Evolutionary conservation across 2,888 invertebrate genomes (phyloP), one percentile per base, ranked within the genome.

Genomic region (Cybosia mesomella): DNA sequence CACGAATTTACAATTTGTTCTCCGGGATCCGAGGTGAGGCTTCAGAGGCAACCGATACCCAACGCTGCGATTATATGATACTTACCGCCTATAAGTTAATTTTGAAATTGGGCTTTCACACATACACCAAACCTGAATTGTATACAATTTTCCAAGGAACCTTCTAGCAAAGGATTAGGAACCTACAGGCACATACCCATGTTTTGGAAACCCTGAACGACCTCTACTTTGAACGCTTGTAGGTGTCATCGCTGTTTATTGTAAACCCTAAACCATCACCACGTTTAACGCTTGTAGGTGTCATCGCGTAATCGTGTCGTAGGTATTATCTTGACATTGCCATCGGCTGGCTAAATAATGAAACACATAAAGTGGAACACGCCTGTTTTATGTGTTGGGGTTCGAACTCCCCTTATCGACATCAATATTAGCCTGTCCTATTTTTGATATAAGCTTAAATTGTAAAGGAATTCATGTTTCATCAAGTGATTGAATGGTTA

Each of bases 391-490:
- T 68, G 53, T 24, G 59, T 22, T 68, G 49, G 64, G 58, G 59
- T 54, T 55, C 58, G 64, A 59, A 43, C 43, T 43, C 39, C 59
- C 67, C 67, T 34, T n/a, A 24, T 34, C 64, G 54, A 59, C 59
- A 55, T 64, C 59, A 68, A 67, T 67, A 62, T 67, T 67, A 62
- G 59, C 68, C 55, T 64, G 68, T 2, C 68, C 68, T 59, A 64
- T 39, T 68, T 68, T 67, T 15, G 36, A 22, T 53, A 9, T 8
- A 15, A 21, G 10, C 54, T 34, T 49, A n/a, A 18, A 49, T 49
- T 8, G 18, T 18, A 49, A 8, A 49, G 49, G 49, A 49, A 49
- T n/a, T 49, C 49, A n/a, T n/a, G n/a, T n/a, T 49, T 49, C 5
- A 13, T n/a, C n/a, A n/a, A 49, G 10, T 1, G n/a, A 49, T 49